phyloP scores from a whole-genome alignment of 2,113 vertebrate species.

The Ariopsis seemanni region DNA sequence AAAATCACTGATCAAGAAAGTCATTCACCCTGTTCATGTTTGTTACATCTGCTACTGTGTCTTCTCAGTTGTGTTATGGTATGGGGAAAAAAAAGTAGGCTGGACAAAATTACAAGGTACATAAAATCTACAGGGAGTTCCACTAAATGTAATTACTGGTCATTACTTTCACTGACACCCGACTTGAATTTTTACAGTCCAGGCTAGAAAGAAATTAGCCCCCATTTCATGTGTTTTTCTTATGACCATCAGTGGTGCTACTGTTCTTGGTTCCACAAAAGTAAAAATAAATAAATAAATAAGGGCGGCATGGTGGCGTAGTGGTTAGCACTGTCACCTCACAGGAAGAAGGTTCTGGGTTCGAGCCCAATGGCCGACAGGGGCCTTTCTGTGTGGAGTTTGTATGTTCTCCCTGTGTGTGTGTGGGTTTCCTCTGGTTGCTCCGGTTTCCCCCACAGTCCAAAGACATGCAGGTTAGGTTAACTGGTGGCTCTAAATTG shows the following conservation, averaged over 20 bases:
- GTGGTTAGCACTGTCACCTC: too few species aligned
- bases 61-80: background rate
- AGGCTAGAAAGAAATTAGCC: background rate
- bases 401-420: too few species aligned
- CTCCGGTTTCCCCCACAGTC: too few species aligned
- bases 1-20: background rate
- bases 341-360: too few species aligned
- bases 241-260: background rate
- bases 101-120: background rate
- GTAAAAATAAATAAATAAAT: background rate
- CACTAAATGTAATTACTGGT: background rate
- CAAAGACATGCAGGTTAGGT: too few species aligned
- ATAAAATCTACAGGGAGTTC: background rate
- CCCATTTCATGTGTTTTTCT: background rate
- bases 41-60: background rate
- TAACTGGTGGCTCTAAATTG: too few species aligned
- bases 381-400: too few species aligned
- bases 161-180: background rate
- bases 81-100: background rate
- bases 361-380: too few species aligned
- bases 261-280: background rate
- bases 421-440: too few species aligned
- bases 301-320: too few species aligned
- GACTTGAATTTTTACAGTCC: too few species aligned
- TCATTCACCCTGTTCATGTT: background rate